Base-by-base conservation (phyloP, 2,797 vertebrate species). In the Hoplostethus atlanticus region DNA sequence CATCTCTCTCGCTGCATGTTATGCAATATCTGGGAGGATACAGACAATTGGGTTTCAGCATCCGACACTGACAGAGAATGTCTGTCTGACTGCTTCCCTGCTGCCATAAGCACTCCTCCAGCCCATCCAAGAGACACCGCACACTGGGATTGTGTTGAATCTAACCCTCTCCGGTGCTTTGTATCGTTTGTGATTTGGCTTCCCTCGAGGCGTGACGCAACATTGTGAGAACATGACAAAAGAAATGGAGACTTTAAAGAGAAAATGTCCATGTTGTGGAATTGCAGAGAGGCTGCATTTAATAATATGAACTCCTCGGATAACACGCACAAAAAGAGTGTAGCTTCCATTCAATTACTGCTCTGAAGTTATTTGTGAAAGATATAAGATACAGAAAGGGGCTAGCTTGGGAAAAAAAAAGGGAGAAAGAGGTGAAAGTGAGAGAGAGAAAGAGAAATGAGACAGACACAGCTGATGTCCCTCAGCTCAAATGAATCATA, bases 21-120 rank as follows among this genome's bases (percentile, higher is more conserved):
- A 79, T 86, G 84, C 81, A 89, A 89, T 89, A 88, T 89, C 82
- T 80, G 85, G 81, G 78, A 84, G 79, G 84, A 84, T 80, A 76
- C 79, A 87, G 80, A 81, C 87, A 87, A 87, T 84, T 90, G 79
- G 80, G 79, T 87, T 87, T 88, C 64, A 76, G 76, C 73, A 80
- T 81, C 64, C 64, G 78, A 88, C 82, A 84, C 71, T 84, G 84
- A 86, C 12, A 28, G 76, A 85, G 52, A 59, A 80, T 44, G 68
- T 80, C 79, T 84, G 75, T 78, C 69, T 71, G 72, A 57, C 75
- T 73, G 74, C 58, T 40, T 78, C 63, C 74, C 79, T 73, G 84
- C 76, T 77, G 84, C 78, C 77, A 66, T 36, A 48, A 81, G 84
- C 82, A 81, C 62, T 78, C 63, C 60, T 73, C 69, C 47, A 68